Evolutionary conservation across 2,888 invertebrate genomes (phyloP), one percentile per base, ranked within the genome.

Genomic region (Auanema freiburgensis): DNA sequence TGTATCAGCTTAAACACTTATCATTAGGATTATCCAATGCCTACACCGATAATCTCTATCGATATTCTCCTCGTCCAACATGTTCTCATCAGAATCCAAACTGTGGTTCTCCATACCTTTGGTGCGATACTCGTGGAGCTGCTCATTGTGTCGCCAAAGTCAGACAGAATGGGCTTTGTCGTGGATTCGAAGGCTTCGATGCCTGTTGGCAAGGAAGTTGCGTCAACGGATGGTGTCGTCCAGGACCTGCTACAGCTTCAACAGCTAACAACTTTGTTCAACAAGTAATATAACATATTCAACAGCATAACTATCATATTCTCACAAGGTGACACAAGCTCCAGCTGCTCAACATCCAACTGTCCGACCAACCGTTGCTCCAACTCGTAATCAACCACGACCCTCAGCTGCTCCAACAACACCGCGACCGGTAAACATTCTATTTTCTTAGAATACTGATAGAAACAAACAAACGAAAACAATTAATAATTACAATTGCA

Each of bases 71-170:
- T 2, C 74, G 82, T 2, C 82, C 82, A 4, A 77, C 77, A 0
- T 82, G 82, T 63, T 70, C 68, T 24, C 58, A 62, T 8, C 69
- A 72, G 56, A 77, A 76, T 50, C 74, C 74, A 44, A 70, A 72
- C 41, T 79, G 78, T 51, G 77, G 77, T 11, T 72, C 72, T 0
- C 72, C 67, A 10, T 77, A 77, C 59, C 67, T 77, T 12, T 77
- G 74, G 72, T 77, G 75, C 46, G 75, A 75, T 54, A 73, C 72
- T 40, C 66, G 77, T 42, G 71, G 72, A 10, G 63, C 61, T 55
- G 66, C 82, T 16, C 79, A 81, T 33, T 83, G 82, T 57, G 80
- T 82, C 12, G 74, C 81, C 16, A 82, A 81, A 50, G 68, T 74
- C 16, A 77, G 78, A 53, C 46, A 67, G 54, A 69, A 69, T 52